Conservation (phyloP, 1,140 invertebrate genomes). For the Helicorthomorpha holstii region DNA sequence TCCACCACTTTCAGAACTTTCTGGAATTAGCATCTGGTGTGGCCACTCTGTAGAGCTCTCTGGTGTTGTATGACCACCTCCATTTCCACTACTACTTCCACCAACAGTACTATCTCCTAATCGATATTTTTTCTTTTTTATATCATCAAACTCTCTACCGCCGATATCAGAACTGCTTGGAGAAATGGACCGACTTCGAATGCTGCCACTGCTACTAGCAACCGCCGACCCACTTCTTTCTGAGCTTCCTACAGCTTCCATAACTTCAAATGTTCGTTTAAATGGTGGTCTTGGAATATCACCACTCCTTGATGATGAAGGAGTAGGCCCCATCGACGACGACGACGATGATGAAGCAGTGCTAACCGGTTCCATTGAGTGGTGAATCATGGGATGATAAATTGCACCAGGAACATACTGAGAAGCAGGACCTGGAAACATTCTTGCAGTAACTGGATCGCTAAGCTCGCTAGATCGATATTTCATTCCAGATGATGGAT, state of each 20-base stretch:
- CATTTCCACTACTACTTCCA: not conserved
- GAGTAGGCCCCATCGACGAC: not conserved
- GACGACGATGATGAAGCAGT: slow-evolving; percentile 2
- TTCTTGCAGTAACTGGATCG: not conserved
- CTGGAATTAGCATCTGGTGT: slow-evolving; percentile 7
- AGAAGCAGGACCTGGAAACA: not conserved
- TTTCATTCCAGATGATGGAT: too few relatives aligned
- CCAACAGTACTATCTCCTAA: slow-evolving; percentile 4
- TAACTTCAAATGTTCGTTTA: slow-evolving; percentile 10
- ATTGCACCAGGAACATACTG: not conserved
- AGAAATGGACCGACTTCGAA: slow-evolving; percentile 9
- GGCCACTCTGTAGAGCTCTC: slow-evolving; percentile 14
- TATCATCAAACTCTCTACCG: not conserved
- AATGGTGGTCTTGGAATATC: not conserved
- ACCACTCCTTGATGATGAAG: not conserved
- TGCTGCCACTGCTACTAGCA: not conserved
- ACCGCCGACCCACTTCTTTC: slow-evolving; percentile 8
- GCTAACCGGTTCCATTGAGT: not conserved
- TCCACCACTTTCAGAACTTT: slow-evolving; percentile 9
- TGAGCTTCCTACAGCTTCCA: slow-evolving; percentile 1
- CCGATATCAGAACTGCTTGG: slow-evolving; percentile 8
- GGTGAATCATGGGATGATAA: not conserved
- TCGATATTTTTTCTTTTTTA: slow-evolving; percentile 8
- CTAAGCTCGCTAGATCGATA: too few relatives aligned
- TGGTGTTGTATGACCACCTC: not conserved